Base-by-base conservation (phyloP, 2,888 invertebrate genomes). In the Gnatocerus cornutus region DNA sequence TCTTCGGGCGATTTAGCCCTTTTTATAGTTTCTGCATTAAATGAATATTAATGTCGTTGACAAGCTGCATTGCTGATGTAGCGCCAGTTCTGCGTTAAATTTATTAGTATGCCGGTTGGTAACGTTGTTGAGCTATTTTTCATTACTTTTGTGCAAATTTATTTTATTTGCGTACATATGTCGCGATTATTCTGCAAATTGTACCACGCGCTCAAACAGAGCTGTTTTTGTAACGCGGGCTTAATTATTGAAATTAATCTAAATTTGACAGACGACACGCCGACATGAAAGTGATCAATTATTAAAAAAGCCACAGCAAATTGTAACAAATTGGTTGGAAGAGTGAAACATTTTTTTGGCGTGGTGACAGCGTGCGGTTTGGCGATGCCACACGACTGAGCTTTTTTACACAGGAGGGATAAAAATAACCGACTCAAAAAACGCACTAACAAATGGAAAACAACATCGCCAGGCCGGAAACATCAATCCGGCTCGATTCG, bases 11-110 rank as follows among this genome's bases (percentile, higher is more conserved):
- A 21, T 21, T 21, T 63, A 45, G 12, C 29, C 27, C 29, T 29
- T 53, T 63, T 63, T 63, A 63, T 53, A 53, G 30, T 41, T 63
- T 39, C 63, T 63, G 53, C 52, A 53, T 63, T 63, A 63, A 53
- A 63, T 63, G 63, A 63, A 63, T 63, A 63, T 63, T 63, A 63
- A 63, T 63, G 52, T 43, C 8, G 53, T 14, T 52, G 53, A 63
- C 63, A 61, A 61, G 46, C 63, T 63, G 63, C 63, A 63, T 63
- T 63, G 63, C 63, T 63, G 63, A 63, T 62, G 61, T 62, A 46
- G 61, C 61, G 50, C 50, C 39, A 16, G 59, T 43, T 62, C 21
- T 21, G 63, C 63, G 53, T 63, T 41, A 63, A 63, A 63, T 63
- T 63, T 63, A 63, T 63, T 63, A 61, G 61, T 50, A 61, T 61